Base-by-base conservation (phyloP, 2,888 invertebrate genomes). In the Chydorus sphaericus region DNA sequence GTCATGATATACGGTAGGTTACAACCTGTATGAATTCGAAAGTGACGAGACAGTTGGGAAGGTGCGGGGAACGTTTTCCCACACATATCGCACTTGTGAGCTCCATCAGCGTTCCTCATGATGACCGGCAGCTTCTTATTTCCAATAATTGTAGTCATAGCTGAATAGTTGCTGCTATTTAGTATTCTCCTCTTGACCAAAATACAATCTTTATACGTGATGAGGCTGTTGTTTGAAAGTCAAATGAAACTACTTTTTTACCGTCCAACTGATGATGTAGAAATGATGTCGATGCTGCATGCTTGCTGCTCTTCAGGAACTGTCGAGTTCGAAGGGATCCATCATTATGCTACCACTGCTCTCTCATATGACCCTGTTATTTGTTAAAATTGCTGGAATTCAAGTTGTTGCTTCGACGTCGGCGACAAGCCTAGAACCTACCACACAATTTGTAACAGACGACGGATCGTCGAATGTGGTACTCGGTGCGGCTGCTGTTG, bases 11-110 rank as follows among this genome's bases (percentile, higher is more conserved):
- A n/a, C n/a, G n/a, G n/a, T n/a, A n/a, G n/a, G n/a, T n/a, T n/a
- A n/a, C n/a, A 11, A 44, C 44, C 57, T 26, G 90, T 90, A 68
- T 90, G 90, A 10, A 89, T 90, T 59, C 90, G 77, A 69, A 88
- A 89, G 67, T 91, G 90, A 49, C 90, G 81, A 57, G 79, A 80
- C 62, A 90, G 75, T 60, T 90, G 77, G 55, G 90, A 90, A 28
- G 90, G 90, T 54, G 90, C 89, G 39, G 90, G 87, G 69, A 90
- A 91, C 14, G 88, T 88, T 70, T 90, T 90, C 63, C 85, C 80
- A 70, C 90, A 91, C 62, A 88, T 87, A 71, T 89, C 85, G 71
- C 90, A 90, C 61, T 83, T 81, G 71, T 89, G 86, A 71, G 88
- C 88, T 36, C 72, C 73, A 39, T 63, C 63, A 50, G 61, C 62